A percentile compares a stretch with the other conserved stretches of the same genome.
These are phyloP conservation scores for Thunnus thynnus DNA, from an alignment of 2,113 vertebrate genomes.

Conservation along the genomic window DNA sequence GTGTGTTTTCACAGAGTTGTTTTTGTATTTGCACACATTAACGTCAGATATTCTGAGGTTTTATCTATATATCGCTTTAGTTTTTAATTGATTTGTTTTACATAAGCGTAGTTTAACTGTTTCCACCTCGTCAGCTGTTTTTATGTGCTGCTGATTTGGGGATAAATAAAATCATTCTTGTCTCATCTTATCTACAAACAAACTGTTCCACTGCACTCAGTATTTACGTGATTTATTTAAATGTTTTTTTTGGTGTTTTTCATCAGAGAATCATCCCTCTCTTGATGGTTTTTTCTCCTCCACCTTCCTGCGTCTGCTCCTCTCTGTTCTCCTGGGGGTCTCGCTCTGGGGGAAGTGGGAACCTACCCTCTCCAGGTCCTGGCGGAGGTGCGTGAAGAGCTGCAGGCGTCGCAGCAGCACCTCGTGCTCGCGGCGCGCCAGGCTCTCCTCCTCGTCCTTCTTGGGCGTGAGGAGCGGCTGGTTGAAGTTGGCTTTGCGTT, in stretches of 20 bases:
- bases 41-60: too few species aligned
- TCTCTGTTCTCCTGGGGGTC: neutral
- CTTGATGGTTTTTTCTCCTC: neutral
- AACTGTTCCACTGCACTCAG: neutral
- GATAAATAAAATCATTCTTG: neutral
- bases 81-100: neutral
- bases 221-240: neutral
- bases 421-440: conserved; percentile 95
- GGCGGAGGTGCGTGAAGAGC: conserved; percentile 97
- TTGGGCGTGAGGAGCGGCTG: conserved; percentile 96
- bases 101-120: too few species aligned
- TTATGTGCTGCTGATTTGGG: neutral
- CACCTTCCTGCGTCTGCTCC: neutral
- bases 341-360: neutral
- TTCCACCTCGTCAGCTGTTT: neutral
- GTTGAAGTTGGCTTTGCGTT: conserved; percentile 95
- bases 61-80: too few species aligned
- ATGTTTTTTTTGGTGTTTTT: neutral
- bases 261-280: neutral
- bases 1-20: too few species aligned
- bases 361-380: conserved; percentile 98
- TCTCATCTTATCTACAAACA: neutral
- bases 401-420: conserved; percentile 93
- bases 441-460: conserved; percentile 96
- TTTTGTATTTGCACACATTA: too few species aligned